Evolutionary conservation across 2,888 invertebrate species (phyloP).

Genomic region (Andrena camellia): DNA sequence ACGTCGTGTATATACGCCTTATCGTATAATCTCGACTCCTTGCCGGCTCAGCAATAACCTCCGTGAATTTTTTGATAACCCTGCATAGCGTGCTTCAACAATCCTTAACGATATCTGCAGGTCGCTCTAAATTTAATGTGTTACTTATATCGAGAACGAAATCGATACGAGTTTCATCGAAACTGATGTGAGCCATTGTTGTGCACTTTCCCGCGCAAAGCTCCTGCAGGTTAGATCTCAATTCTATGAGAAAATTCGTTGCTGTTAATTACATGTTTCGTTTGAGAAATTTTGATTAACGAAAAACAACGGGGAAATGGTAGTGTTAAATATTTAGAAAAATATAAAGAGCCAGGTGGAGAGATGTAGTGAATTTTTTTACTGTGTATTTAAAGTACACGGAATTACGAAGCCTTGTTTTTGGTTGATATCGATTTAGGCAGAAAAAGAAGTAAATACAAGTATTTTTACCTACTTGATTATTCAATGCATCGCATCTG

Average conservation of each 20-base stretch:
- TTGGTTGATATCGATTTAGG: no score
- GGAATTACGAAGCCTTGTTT: no score
- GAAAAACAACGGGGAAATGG: no score
- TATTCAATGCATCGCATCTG: no score
- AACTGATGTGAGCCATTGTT: neutral
- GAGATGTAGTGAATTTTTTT: no score
- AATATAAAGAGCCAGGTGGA: no score
- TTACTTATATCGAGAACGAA: slow-evolving; percentile 3
- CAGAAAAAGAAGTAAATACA: no score
- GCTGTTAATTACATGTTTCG: neutral
- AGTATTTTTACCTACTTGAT: no score
- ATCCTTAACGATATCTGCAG: slow-evolving; percentile 28
- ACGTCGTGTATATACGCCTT: neutral
- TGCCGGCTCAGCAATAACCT: slow-evolving; percentile 32
- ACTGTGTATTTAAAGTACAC: no score
- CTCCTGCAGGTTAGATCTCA: neutral
- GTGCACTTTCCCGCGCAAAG: neutral
- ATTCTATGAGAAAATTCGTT: neutral
- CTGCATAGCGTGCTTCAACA: slow-evolving; percentile 24
- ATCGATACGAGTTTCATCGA: slow-evolving; percentile 34
- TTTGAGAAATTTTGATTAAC: neutral
- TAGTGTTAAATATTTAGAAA: no score
- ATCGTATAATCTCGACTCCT: slow-evolving; percentile 37
- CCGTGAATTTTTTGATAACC: slow-evolving; percentile 42
- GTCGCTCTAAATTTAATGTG: slow-evolving; percentile 28